Evolutionary conservation across 2,113 vertebrate genomes (phyloP).

Genomic region (Pygoscelis antarcticus): DNA sequence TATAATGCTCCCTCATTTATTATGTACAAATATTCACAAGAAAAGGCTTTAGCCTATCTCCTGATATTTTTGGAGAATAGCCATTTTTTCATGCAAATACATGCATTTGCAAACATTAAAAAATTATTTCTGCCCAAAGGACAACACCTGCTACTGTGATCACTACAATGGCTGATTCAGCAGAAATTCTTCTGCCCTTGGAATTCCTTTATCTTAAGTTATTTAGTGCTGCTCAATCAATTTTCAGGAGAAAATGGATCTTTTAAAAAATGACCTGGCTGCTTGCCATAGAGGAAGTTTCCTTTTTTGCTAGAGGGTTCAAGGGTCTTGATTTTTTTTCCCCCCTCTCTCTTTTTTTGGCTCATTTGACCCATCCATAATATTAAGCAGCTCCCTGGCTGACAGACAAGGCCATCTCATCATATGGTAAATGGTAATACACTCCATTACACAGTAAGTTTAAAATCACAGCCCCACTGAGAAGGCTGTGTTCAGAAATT

Average conservation of each 20-base stretch:
- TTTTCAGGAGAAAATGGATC: constrained; percentile 37
- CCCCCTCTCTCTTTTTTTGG: constrained; percentile 45
- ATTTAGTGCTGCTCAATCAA: constrained; percentile 32
- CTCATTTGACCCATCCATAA: constrained; percentile 77
- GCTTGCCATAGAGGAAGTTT: not conserved
- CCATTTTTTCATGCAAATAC: not conserved
- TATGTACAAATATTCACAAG: not conserved
- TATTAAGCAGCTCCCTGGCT: constrained; percentile 69
- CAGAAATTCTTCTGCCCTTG: not conserved
- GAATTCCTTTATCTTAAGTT: constrained; percentile 27
- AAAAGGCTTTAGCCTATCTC: not conserved
- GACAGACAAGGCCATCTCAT: constrained; percentile 72
- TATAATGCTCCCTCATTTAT: not conserved
- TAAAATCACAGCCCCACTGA: constrained; percentile 71
- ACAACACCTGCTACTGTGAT: not conserved
- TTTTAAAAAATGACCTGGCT: not conserved
- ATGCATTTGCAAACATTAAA: not conserved
- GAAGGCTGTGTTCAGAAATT: constrained; percentile 52
- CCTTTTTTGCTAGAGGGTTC: constrained; percentile 1
- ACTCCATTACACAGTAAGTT: constrained; percentile 75
- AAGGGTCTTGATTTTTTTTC: constrained; percentile 19
- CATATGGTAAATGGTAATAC: constrained; percentile 74
- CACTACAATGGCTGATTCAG: not conserved
- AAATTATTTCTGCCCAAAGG: not conserved
- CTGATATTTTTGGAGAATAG: not conserved